Base-by-base conservation (phyloP, 1,140 invertebrate genomes). In the Eciton burchellii region DNA sequence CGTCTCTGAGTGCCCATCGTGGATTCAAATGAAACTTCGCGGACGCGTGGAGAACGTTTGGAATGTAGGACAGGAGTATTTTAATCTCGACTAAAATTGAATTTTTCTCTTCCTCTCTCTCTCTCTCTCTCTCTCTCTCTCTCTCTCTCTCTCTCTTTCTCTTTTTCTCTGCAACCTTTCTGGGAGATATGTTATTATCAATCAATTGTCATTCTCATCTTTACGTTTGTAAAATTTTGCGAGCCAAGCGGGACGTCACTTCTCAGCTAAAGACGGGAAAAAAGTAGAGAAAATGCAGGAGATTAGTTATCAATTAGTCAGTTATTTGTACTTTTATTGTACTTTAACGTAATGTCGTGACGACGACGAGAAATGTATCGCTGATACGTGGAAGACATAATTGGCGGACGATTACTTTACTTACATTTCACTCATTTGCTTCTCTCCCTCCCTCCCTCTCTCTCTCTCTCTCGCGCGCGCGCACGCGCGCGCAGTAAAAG, bases 1-100 rank as follows among this genome's bases (percentile, higher is more conserved):
- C 74, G 56, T 68, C 11, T 16, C n/a, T 1, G 21, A 81, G 45
- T 35, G 49, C 19, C 3, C 8, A 60, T 45, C 45, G 81, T 60
- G 21, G 3, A 29, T 45, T 66, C 6, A 9, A 26, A 45, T 57
- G 12, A 68, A 79, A 49, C 29, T 72, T 72, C 19, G 4, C 43
- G n/a, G 24, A 5, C 19, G 21, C 12, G 8, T 47, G 11, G 41
- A 60, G 19, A 47, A 81, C n/a, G 0, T 5, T 0, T 3, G 43
- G 29, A 81, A 73, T 60, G 11, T 21, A 52, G 6, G 49, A 41
- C 3, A 19, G 26, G 6, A 21, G 41, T 45, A 24, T 43, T 72
- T 73, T 79, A 14, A 12, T 24, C 0, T 54, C 12, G 45, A 12
- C 8, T 43, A 6, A 35, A 29, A 49, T 41, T 35, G 12, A 65